Conservation (phyloP, 2,797 vertebrate genomes). For the Peromyscus melanophrys region DNA sequence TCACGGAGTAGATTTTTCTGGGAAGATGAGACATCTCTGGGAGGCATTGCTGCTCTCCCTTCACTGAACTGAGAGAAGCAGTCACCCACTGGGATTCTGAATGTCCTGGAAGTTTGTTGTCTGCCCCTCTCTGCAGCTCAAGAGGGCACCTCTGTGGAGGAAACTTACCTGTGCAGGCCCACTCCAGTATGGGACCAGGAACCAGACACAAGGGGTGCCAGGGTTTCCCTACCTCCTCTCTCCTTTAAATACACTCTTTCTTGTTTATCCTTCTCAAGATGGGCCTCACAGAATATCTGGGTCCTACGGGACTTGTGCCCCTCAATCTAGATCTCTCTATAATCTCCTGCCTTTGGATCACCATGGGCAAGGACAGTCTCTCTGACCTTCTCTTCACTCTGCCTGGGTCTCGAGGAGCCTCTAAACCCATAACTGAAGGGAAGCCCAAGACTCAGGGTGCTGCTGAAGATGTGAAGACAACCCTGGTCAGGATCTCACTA, state of each 20-base stretch:
- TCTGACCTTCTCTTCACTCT: neutral
- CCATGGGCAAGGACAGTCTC: neutral
- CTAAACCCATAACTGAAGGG: neutral
- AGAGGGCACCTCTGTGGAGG: neutral
- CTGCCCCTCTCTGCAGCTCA: rapidly evolving
- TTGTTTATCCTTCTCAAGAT: neutral
- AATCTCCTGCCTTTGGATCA: neutral
- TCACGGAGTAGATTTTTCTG: neutral
- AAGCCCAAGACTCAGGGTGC: neutral
- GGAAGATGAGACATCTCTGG: neutral
- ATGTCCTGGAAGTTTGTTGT: rapidly evolving
- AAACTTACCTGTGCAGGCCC: rapidly evolving
- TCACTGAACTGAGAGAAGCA: neutral
- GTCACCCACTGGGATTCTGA: rapidly evolving
- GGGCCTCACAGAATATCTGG: neutral
- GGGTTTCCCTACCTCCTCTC: neutral
- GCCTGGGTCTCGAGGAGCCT: neutral
- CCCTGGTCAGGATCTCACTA: neutral
- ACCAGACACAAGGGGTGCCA: rapidly evolving
- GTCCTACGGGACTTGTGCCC: neutral
- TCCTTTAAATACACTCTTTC: neutral
- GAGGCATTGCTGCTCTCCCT: constrained; percentile 1
- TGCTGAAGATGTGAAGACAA: neutral
- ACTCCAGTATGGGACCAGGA: neutral
- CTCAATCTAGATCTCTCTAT: neutral